Evolutionary conservation across 2,113 vertebrate species (phyloP).

Genomic region (Cololabis saira): DNA sequence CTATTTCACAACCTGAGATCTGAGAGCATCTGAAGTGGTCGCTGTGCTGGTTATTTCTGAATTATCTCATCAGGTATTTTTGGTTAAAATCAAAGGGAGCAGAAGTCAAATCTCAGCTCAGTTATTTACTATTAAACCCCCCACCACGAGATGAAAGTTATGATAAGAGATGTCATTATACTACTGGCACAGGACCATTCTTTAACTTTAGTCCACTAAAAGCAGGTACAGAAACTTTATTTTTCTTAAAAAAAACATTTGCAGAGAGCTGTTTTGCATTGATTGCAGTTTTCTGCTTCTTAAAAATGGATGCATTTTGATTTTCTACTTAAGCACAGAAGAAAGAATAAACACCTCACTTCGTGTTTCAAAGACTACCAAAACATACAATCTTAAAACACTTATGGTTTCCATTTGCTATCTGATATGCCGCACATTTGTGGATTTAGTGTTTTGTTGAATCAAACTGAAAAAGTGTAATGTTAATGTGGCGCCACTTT

Average conservation of each 20-base stretch:
- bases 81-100: neutral
- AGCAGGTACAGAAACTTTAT: no score
- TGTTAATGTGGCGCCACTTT: constrained; percentile 70
- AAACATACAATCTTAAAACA: constrained; percentile 8
- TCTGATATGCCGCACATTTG: constrained; percentile 60
- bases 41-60: neutral
- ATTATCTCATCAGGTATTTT: constrained; percentile 1
- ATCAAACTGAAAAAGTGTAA: constrained; percentile 64
- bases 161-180: neutral
- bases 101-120: neutral
- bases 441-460: constrained; percentile 67
- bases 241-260: neutral
- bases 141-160: no score
- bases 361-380: constrained; percentile 24
- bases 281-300: neutral
- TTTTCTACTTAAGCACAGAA: constrained; percentile 17
- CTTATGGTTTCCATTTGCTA: constrained; percentile 63
- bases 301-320: neutral
- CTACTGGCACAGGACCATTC: neutral
- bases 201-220: no score
- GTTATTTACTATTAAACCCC: neutral
- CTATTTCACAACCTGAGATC: constrained; percentile 24
- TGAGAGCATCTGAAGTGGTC: neutral
- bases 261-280: neutral
- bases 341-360: constrained; percentile 23